Conservation (phyloP, 1,140 invertebrate genomes). For the Drosophila elegans region DNA sequence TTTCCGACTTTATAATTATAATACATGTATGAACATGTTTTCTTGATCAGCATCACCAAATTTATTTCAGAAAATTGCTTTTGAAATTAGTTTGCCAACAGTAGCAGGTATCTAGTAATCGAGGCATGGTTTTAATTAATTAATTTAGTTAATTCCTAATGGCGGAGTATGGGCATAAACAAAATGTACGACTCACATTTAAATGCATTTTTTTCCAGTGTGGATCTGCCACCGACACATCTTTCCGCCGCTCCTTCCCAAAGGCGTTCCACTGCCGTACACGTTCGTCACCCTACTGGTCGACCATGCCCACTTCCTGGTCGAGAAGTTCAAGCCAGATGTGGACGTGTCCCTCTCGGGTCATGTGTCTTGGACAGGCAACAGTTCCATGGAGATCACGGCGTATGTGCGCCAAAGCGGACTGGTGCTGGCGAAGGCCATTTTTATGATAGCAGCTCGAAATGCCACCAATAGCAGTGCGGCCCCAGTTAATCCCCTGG, state of each 20-base stretch:
- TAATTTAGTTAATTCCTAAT: no score
- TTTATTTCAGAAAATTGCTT: no score
- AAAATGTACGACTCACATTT: neutral
- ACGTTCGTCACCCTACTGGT: slow-evolving; percentile 90
- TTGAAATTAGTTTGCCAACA: no score
- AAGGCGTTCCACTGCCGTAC: slow-evolving; percentile 87
- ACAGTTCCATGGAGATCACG: slow-evolving; percentile 89
- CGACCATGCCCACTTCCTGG: slow-evolving; percentile 87
- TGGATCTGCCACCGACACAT: slow-evolving; percentile 90
- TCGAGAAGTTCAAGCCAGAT: slow-evolving; percentile 80
- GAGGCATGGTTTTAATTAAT: no score
- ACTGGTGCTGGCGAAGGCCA: slow-evolving; percentile 85
- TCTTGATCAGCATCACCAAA: no score
- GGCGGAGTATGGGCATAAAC: no score
- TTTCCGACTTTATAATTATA: no score
- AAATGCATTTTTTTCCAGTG: slow-evolving; percentile 35
- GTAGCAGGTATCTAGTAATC: no score
- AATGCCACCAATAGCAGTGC: slow-evolving; percentile 88
- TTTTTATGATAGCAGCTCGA: slow-evolving; percentile 90
- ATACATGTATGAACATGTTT: no score
- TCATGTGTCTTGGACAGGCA: slow-evolving; percentile 91
- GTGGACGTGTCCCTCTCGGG: slow-evolving; percentile 90
- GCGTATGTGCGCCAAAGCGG: slow-evolving; percentile 88
- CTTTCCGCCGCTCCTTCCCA: slow-evolving; percentile 86
- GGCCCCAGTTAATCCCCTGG: slow-evolving; percentile 88